These are phyloP conservation scores for Mesocentrotus franciscanus DNA, from an alignment of 53 echinoderm and acorn worm genomes.

Conservation along the genomic window DNA sequence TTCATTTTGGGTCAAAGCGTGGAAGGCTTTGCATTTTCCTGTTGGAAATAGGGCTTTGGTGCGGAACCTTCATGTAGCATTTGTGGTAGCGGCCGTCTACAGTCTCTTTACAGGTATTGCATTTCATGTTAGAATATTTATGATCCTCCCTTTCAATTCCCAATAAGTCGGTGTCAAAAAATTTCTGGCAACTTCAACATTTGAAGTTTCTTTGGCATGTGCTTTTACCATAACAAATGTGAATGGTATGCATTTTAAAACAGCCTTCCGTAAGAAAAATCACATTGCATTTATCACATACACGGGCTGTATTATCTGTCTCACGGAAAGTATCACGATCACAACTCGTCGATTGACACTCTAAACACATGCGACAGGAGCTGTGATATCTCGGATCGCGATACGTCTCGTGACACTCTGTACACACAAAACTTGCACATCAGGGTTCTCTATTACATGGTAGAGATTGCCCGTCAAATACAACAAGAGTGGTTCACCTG, in stretches of 20 bases:
- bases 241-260: neutral
- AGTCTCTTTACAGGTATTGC: neutral
- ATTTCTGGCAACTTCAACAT: neutral
- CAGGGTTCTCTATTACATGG: neutral
- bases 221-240: neutral
- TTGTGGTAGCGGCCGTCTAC: conserved; percentile 33
- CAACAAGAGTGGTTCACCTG: neutral
- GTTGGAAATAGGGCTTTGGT: neutral
- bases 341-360: neutral
- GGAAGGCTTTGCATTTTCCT: neutral
- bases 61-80: conserved; percentile 17
- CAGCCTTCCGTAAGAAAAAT: neutral
- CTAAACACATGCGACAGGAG: neutral
- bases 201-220: neutral
- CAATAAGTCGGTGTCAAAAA: neutral
- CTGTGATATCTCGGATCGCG: neutral
- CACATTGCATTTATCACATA: neutral
- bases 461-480: neutral
- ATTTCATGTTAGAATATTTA: neutral
- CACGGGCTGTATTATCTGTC: neutral
- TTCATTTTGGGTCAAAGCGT: neutral
- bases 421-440: neutral
- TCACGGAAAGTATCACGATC: neutral
- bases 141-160: neutral
- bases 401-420: neutral